A percentile compares a stretch with the other conserved stretches of the same genome.
These are phyloP conservation scores for Gymnoscopelus microlampas DNA, from an alignment of 2,797 vertebrate genomes.

Conservation along the genomic window DNA sequence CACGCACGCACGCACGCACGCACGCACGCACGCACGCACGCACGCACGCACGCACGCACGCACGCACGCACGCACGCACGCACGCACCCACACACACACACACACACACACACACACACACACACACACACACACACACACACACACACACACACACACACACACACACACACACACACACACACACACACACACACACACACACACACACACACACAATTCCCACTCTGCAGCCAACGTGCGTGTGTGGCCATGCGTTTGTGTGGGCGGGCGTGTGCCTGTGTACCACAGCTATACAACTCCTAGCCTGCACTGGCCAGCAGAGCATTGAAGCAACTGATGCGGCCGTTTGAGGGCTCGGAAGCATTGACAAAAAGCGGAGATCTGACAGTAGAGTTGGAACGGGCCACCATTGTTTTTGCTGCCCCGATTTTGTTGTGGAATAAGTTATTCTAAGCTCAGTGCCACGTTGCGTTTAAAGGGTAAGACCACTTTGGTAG, in stretches of 20 bases:
- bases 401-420: slow-evolving; percentile 36
- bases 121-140: background rate
- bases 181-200: background rate
- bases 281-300: background rate
- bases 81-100: slow-evolving; percentile 4
- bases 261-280: slow-evolving; percentile 4
- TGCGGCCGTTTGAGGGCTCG: slow-evolving; percentile 16
- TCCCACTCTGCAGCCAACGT: slow-evolving; percentile 1
- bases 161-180: slow-evolving; percentile 30
- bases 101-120: slow-evolving; percentile 40
- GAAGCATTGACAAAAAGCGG: slow-evolving; percentile 29
- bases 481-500: too few species aligned
- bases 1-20: background rate
- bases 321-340: slow-evolving; percentile 41
- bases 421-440: slow-evolving; percentile 36
- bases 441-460: slow-evolving; percentile 55
- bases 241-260: background rate
- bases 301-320: slow-evolving; percentile 18
- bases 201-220: slow-evolving; percentile 13
- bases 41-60: too few species aligned
- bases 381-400: slow-evolving; percentile 35
- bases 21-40: background rate
- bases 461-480: slow-evolving; percentile 43
- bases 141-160: background rate
- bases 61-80: too few species aligned